phyloP scores from a whole-genome alignment of 2,797 vertebrate genomes.

The Squalus acanthias region DNA sequence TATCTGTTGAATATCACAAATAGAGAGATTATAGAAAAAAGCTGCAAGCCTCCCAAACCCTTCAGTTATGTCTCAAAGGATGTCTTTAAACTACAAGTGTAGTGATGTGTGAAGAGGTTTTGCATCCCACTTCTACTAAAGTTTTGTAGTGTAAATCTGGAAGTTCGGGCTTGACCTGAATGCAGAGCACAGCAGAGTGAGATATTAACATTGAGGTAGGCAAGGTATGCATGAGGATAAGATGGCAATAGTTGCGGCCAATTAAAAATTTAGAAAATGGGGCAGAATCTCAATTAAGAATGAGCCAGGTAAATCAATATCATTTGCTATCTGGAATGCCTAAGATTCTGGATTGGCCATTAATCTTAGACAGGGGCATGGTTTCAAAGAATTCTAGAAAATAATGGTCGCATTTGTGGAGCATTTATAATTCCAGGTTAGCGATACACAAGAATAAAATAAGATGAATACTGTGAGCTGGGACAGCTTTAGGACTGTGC shows the following conservation, averaged over 20 bases:
- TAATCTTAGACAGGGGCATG: neutral
- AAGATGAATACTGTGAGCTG: neutral
- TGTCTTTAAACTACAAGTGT: neutral
- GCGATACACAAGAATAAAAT: neutral
- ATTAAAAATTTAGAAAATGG: slow-evolving; percentile 10
- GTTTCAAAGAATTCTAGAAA: neutral
- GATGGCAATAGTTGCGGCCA: slow-evolving; percentile 8
- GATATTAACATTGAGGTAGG: neutral
- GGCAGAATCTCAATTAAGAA: slow-evolving; percentile 29
- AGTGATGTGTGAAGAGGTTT: neutral
- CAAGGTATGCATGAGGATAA: neutral
- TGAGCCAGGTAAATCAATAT: slow-evolving; percentile 31
- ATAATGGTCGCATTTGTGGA: neutral
- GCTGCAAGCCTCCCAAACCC: neutral
- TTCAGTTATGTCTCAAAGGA: neutral
- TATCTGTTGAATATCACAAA: neutral
- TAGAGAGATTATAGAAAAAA: neutral
- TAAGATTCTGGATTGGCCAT: slow-evolving; percentile 20
- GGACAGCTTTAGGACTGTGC: neutral
- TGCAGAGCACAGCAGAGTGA: neutral
- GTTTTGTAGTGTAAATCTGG: neutral
- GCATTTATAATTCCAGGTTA: neutral
- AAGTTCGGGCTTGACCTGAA: neutral
- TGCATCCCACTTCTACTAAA: too few species aligned
- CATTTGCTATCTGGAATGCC: neutral